Base-by-base conservation (phyloP, 2,888 invertebrate genomes). In the Adela reaumurella region DNA sequence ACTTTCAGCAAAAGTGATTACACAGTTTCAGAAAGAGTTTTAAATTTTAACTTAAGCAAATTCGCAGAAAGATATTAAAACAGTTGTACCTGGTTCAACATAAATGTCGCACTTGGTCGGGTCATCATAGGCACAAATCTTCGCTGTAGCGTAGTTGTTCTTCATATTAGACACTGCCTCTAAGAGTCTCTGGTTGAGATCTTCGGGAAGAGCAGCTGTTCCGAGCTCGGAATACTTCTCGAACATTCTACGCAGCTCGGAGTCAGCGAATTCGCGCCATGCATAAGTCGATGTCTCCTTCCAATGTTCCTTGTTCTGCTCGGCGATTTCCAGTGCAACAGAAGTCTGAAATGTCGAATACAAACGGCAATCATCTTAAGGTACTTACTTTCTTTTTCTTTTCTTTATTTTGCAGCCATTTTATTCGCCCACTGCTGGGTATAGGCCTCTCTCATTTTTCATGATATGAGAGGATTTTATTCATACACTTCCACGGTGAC, bases 61-160 rank as follows among this genome's bases (percentile, higher is more conserved):
- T n/a, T n/a, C n/a, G n/a, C n/a, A n/a, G n/a, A n/a, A n/a, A n/a
- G n/a, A n/a, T n/a, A n/a, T n/a, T n/a, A n/a, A n/a, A n/a, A n/a
- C n/a, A n/a, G n/a, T n/a, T n/a, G n/a, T n/a, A 86, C 86, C 89
- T 57, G 92, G 91, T 59, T 91, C 90, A 5, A 92, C 77, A 43
- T 83, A 73, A 14, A 92, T 67, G 58, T 89, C 84, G 59, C 92
- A 92, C 52, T 86, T 88, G 0, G 60, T 74, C 10, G 62, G 66
- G 54, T 89, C 70, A 6, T 82, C 81, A 57, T 77, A 90, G 53
- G 84, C 85, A 59, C 92, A 92, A 14, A 92, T 84, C 52, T 87
- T 90, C 0, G 91, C 88, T 47, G 82, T 91, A 1, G 90, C 86
- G 61, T 90, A 92, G 16, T 84, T 87, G 1, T 84, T 78, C 60